A percentile compares a stretch with the other conserved stretches of the same genome.
Conservation (phyloP, 2,888 invertebrate species). For the Morpho helenor region DNA sequence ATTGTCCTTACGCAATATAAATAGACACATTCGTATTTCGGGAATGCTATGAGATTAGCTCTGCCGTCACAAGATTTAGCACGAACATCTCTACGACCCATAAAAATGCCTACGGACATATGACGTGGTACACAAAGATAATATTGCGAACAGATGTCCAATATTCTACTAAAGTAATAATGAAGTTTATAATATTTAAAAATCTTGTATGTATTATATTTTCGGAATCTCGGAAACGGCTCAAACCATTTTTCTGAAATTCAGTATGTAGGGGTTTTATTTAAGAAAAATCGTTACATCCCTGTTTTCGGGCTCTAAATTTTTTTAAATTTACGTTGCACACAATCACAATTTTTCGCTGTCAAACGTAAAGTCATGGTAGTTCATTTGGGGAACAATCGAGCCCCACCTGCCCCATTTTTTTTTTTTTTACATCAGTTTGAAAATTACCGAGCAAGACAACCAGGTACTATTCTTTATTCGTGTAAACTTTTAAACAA, state of each 20-base stretch:
- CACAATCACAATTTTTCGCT: too few relatives aligned
- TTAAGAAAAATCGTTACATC: too few relatives aligned
- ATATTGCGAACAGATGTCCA: conserved; percentile 5
- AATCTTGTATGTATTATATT: neutral
- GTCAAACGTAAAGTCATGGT: too few relatives aligned
- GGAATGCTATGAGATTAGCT: conserved; percentile 3
- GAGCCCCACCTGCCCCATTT: too few relatives aligned
- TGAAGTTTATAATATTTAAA: neutral
- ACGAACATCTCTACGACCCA: conserved; percentile 12
- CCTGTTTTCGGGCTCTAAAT: too few relatives aligned
- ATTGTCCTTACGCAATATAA: neutral
- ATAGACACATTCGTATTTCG: conserved; percentile 8
- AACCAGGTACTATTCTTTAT: too few relatives aligned
- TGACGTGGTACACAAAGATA: conserved; percentile 3
- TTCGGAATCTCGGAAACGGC: neutral
- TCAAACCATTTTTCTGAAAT: too few relatives aligned
- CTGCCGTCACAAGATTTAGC: conserved; percentile 10
- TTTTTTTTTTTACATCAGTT: neutral
- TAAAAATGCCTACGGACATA: conserved; percentile 10
- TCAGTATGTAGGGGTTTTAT: too few relatives aligned
- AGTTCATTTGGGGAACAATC: too few relatives aligned
- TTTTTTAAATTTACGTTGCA: too few relatives aligned
- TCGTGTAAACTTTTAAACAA: too few relatives aligned
- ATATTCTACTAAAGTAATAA: neutral
- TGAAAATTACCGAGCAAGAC: neutral